Evolutionary conservation across 2,113 vertebrate genomes (phyloP), one percentile per base, ranked within the genome.

Genomic region (Galeopterus variegatus): DNA sequence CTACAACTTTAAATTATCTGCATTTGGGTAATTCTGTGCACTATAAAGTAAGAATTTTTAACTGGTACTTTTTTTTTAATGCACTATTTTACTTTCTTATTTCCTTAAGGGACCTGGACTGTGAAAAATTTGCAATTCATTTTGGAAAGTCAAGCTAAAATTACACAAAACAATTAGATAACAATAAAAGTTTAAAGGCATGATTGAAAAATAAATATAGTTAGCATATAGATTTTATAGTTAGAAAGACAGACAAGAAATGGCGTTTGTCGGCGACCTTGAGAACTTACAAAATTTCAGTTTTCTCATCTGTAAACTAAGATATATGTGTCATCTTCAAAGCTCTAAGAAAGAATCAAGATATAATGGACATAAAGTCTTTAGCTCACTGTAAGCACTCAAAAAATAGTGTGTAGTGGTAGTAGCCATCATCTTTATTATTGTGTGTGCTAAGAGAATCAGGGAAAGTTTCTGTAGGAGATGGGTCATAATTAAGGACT

Each of bases 101-200:
- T 86, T 79, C 4, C 14, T 1, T 65, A 52, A 21, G 17, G 5
- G 12, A 79, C 2, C 31, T 83, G 5, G 21, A 75, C 14, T 82
- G 19, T 12, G 15, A 88, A 45, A 3, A 80, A 67, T 85, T 54
- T 64, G 13, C 14, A 50, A 1, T 36, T 90, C 8, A 52, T 62
- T 93, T 45, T 76, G 18, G 48, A 23, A 88, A 86, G 81, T 3
- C n/a, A 89, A 90, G 26, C 21, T 73, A 75, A 94, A 88, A 69
- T 75, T 56, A 45, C 11, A 76, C 33, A 88, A 28, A 90, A 72
- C 10, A 60, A 36, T 50, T 73, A 65, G 5, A 52, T 67, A 60
- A 50, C 17, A 83, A 41, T 45, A 9, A 65, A 85, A 28, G 5
- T 64, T 67, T 88, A 65, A 84, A 82, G 23, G 15, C 2, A 5